A percentile compares a stretch with the other conserved stretches of the same genome.
Evolutionary conservation across 2,113 vertebrate species (phyloP).

Genomic region (Monopterus albus): DNA sequence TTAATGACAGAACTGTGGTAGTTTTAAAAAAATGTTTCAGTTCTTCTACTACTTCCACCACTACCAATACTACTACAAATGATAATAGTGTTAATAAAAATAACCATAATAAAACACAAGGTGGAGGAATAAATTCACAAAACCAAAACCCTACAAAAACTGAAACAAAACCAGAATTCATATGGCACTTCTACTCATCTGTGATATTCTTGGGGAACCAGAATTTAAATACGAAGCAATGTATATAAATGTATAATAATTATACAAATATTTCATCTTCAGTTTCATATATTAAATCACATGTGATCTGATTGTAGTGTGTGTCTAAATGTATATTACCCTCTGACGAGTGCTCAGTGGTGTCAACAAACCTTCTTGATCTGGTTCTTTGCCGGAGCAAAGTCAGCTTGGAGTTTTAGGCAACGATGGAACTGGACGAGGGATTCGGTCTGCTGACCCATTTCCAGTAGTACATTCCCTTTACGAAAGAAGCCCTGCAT

Average conservation of each 20-base stretch:
- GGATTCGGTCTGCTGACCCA: constrained; percentile 84
- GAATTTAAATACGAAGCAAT: too few relatives aligned
- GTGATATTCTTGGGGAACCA: too few relatives aligned
- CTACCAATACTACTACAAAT: too few relatives aligned
- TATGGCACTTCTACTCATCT: too few relatives aligned
- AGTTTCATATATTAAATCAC: neutral
- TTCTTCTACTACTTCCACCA: too few relatives aligned
- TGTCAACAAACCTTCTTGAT: constrained; percentile 78
- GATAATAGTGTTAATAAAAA: neutral
- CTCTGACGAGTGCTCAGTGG: neutral
- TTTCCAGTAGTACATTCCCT: constrained; percentile 86
- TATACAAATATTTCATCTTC: too few relatives aligned
- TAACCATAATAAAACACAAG: neutral
- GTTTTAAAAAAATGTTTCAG: too few relatives aligned
- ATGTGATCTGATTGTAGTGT: neutral
- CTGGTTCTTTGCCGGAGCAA: constrained; percentile 80
- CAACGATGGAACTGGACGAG: constrained; percentile 85
- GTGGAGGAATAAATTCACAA: neutral
- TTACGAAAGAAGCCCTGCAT: constrained; percentile 87
- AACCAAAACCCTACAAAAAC: too few relatives aligned
- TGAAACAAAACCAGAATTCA: too few relatives aligned
- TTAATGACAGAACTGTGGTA: too few relatives aligned
- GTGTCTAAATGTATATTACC: neutral
- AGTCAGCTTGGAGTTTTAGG: constrained; percentile 83
- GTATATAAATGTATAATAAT: too few relatives aligned